Base-by-base conservation (phyloP, 2,888 invertebrate species). In the Andrena fulva region DNA sequence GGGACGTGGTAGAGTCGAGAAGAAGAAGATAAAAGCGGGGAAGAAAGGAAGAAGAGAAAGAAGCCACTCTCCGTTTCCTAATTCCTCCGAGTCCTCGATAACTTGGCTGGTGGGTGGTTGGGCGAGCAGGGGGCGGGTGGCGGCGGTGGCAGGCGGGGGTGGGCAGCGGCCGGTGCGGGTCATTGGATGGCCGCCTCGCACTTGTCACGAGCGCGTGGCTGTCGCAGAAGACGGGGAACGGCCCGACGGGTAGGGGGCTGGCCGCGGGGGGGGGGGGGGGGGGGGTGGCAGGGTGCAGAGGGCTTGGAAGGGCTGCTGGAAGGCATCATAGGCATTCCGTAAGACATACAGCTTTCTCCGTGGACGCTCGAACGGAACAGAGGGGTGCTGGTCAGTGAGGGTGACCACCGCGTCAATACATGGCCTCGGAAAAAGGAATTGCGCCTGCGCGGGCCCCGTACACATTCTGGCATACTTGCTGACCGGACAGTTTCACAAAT, bases 321-420 rank as follows among this genome's bases (percentile, higher is more conserved):
- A 91, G 90, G 92, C 91, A 91, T 92, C 92, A 91, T 92, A 92
- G 92, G 91, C 92, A 93, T 93, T 93, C 92, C 92, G 91, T 88
- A 91, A 93, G 93, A 93, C 90, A 90, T 89, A 91, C 88, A 89
- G 87, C 87, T 85, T 90, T 90, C 89, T 89, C 89, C 85, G 81
- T 87, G 87, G 89, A 85, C 87, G 86, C 84, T 80, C 84, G 88
- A 89, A 89, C 87, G 88, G 86, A 83, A 90, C 86, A 85, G 89
- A 87, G 89, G 91, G 90, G 89, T 87, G 89, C 90, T 92, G 92
- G 92, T 92, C 92, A 92, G 91, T 89, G 87, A 89, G 88, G 89
- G 89, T 93, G 93, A 93, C 93, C 93, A 91, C 89, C 91, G 90
- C 93, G 93, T 93, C 93, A 93, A 93, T 93, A 93, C 92, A 91